Base-by-base conservation (phyloP, 1,140 invertebrate genomes). In the Leptinotarsa lineolata region DNA sequence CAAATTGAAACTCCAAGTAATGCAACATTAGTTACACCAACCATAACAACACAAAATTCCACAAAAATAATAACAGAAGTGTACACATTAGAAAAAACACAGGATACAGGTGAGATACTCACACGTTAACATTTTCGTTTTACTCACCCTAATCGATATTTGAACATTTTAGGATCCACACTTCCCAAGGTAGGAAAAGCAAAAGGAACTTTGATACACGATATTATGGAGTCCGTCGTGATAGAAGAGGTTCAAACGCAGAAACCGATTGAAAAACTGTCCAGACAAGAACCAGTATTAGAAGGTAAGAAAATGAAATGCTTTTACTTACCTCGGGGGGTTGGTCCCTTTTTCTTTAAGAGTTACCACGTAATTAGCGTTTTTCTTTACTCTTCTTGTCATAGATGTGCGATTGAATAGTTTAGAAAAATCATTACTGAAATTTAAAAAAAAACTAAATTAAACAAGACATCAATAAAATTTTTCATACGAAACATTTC, bases 191-290 rank as follows among this genome's bases (percentile, higher is more conserved):
- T 69, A 46, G 58, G 59, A 21, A 76, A 67, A 74, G 75, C 68
- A 16, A 76, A 77, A 74, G 74, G 73, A 69, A 74, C 74, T 22
- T 24, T 72, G 45, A 60, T 79, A 24, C 75, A 76, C 24, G 80
- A 80, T 68, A 74, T 80, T 54, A 74, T 74, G 66, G 77, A 80
- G 71, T 77, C 79, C 6, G 75, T 81, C 13, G 74, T 78, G 18
- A 72, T 81, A 45, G 76, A 81, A 75, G 70, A 72, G 21, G 76
- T 81, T 13, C 76, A 78, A 72, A 77, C 78, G 15, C 80, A 81
- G 74, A 80, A 79, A 76, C 81, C 69, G 61, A 81, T 73, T 1
- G 48, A 18, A 18, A 54, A 54, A 54, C 15, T 54, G 0, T 18
- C 16, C 48, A n/a, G n/a, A 54, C 48, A n/a, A 4, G 48, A n/a